Evolutionary conservation across 2,113 vertebrate species (phyloP), one percentile per base, ranked within the genome.

Genomic region (Ibidorhyncha struthersii): DNA sequence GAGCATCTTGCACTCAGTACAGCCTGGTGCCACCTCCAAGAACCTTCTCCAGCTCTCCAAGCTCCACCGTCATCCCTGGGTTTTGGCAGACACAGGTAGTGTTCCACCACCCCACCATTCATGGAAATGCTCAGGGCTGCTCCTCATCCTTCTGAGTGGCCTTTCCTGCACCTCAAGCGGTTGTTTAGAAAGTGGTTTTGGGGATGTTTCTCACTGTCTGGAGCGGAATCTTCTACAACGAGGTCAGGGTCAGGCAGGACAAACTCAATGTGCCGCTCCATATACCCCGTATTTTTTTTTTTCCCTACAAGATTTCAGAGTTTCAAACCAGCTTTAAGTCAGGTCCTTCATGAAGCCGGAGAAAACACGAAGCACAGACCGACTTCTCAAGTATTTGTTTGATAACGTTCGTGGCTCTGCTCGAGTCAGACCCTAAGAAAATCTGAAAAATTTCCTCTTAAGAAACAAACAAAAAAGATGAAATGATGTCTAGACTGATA

Each of bases 1-100:
- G 4, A 84, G 53, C 0, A 1, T 3, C 59, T 8, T 2, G 18
- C 1, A 6, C 66, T 40, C 21, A 0, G 8, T 1, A 8, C 25
- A 21, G 62, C 62, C 41, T 22, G 15, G 26, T 7, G 3, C 32
- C 43, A 8, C 38, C 80, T 25, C 40, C 0, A 18, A 45, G 36
- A 63, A n/a, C 63, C 55, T 63, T 21, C 58, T n/a, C 58, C n/a
- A 6, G 2, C 30, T 53, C 32, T 30, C 77, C 58, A 12, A 30
- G 30, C 18, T 23, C 43, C n/a, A 34, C 32, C 22, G 2, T 4
- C 16, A 4, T 3, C 20, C 53, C 23, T 13, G 6, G 27, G 55
- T 8, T 45, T 6, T 6, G 34, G 47, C 6, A 2, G 6, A 20
- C 21, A 50, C 49, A 50, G 47, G 47, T 22, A 13, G 22, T 25